Percentiles rank a stretch among this genome's conserved stretches.
phyloP scores from a whole-genome alignment of 1,140 invertebrate species.

The Bombus turneri region DNA sequence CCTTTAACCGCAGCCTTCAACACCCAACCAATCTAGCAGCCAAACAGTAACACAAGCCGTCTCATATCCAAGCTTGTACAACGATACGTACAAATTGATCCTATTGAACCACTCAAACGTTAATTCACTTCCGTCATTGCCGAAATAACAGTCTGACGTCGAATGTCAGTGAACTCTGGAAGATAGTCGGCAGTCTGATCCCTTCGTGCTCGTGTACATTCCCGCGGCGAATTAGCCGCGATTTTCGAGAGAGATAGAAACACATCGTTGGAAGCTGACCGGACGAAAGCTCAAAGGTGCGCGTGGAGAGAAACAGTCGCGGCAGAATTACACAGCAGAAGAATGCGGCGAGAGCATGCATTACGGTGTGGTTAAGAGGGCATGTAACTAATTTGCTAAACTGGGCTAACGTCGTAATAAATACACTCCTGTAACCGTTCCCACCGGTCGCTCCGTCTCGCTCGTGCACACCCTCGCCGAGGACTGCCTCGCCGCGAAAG shows the following conservation, averaged over 20 bases:
- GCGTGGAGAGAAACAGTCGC: slow-evolving; percentile 39
- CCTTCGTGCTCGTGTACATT: slow-evolving; percentile 32
- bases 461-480: slow-evolving; percentile 36
- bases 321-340: slow-evolving; percentile 59
- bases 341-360: slow-evolving; percentile 63
- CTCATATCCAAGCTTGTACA: background rate
- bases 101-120: slow-evolving; percentile 4
- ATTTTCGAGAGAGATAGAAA: slow-evolving; percentile 10
- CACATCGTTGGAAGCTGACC: slow-evolving; percentile 25
- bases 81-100: slow-evolving; percentile 2
- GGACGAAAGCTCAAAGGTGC: slow-evolving; percentile 9
- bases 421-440: slow-evolving; percentile 55
- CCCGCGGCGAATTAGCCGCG: slow-evolving; percentile 43
- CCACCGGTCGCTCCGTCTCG: slow-evolving; percentile 8
- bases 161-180: slow-evolving; percentile 18
- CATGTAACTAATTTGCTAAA: slow-evolving; percentile 70
- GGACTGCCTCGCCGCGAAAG: slow-evolving; percentile 17
- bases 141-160: background rate
- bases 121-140: slow-evolving; percentile 27
- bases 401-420: slow-evolving; percentile 68
- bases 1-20: background rate
- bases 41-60: background rate
- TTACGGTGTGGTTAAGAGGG: slow-evolving; percentile 64
- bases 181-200: background rate
- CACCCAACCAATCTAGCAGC: background rate